Conservation (phyloP, 2,797 vertebrate genomes). For the Rousettus madagascariensis region DNA sequence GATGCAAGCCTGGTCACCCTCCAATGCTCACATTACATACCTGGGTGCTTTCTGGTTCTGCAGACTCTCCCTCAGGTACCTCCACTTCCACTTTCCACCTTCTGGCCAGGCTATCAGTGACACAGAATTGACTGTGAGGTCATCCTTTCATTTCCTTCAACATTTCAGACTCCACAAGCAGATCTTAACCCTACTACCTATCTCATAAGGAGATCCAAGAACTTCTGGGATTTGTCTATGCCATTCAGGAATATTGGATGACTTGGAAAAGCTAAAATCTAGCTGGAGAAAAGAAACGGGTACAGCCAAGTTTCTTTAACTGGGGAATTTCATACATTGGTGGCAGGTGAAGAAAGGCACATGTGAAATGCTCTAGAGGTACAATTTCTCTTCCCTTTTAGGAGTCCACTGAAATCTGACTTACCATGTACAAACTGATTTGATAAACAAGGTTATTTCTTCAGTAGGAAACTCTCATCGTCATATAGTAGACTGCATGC, state of each 20-base stretch:
- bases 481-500: fast-evolving
- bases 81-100: background rate
- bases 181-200: background rate
- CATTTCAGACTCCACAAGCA: background rate
- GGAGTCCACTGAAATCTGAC: background rate
- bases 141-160: background rate
- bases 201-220: background rate
- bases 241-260: background rate
- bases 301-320: background rate
- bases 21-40: too few relatives aligned
- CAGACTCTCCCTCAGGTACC: background rate
- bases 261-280: background rate
- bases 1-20: background rate
- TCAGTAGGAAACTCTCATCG: background rate
- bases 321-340: background rate
- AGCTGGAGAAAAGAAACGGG: background rate
- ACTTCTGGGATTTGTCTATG: background rate
- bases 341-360: background rate
- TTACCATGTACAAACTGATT: background rate
- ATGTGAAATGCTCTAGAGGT: background rate
- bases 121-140: background rate
- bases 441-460: background rate
- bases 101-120: background rate
- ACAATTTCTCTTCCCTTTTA: background rate
- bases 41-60: background rate